Evolutionary conservation across 2,797 vertebrate species (phyloP), one percentile per base, ranked within the genome.

Genomic region (Epinephelus coioides): DNA sequence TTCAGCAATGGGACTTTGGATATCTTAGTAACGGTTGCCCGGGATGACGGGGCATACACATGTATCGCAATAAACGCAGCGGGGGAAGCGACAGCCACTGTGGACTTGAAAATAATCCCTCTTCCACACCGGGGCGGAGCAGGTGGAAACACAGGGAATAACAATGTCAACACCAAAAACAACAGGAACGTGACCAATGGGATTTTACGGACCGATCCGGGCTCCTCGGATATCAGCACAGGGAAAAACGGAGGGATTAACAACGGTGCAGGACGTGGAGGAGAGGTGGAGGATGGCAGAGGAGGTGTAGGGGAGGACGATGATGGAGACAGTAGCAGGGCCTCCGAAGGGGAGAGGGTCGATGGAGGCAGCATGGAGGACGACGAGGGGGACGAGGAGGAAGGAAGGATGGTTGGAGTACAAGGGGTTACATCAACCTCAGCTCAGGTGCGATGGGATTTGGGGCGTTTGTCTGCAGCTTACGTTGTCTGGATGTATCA

Each of bases 401-500:
- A 93, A 66, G 89, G 88, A 4, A 82, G 91, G 61, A 86, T 81
- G 6, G 96, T 98, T 68, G 95, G 96, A 38, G 95, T 98, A 69
- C 95, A 96, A 0, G 96, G 96, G 17, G 95, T 98, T 75, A 97
- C 97, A 0, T 96, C 97, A 23, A 96, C 96, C 12, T 97, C 97
- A 0, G 97, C 97, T 55, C 95, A 98, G 90, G 95, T 98, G 74
- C 93, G 94, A 56, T 98, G 97, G 97, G 95, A 95, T 83, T 92
- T 95, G 0, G 96, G 96, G 0, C 91, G 90, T 61, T 92, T 95
- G 11, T 91, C 93, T 7, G 85, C 91, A 62, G 74, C 81, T 4
- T 96, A 96, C 23, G 88, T 94, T 0, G 96, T 98, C 72, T 98
- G 97, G 97, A 98, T 98, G 97, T 98, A 97, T 92, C 97, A 98